Base-by-base conservation (phyloP, 2,888 invertebrate genomes). In the Druceiella hillmani region DNA sequence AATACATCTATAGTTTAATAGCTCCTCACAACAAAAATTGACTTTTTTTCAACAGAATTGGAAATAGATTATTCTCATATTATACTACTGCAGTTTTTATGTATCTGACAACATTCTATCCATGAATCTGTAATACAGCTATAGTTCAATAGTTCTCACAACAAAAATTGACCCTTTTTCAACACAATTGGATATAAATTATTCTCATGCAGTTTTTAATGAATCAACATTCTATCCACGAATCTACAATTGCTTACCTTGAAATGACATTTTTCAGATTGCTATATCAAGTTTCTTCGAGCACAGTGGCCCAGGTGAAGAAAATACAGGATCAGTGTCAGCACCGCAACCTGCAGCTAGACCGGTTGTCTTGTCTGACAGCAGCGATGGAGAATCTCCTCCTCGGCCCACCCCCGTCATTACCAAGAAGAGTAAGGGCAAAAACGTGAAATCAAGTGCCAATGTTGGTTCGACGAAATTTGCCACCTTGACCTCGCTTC, bases 231-330 rank as follows among this genome's bases (percentile, higher is more conserved):
- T n/a, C n/a, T n/a, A n/a, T n/a, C n/a, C n/a, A n/a, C n/a, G n/a
- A n/a, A n/a, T n/a, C n/a, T n/a, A n/a, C n/a, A n/a, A n/a, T n/a
- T n/a, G n/a, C n/a, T n/a, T n/a, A n/a, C n/a, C n/a, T n/a, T n/a
- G n/a, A n/a, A n/a, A n/a, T 36, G 39, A 40, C 43, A 16, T 35
- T 47, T 55, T 57, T 6, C 52, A 88, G 87, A 73, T 85, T 47
- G 90, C 91, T 2, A 62, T 91, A 49, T 82, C 85, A 10, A 83
- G 85, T 58, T 91, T 88, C 58, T 88, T 83, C 55, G 86, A 84
- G 54, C 78, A 80, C 53, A 81, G 80, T 37, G 78, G 76, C 2
- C 78, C 79, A 31, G 60, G 66, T 29, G 75, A 74, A 40, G 55
- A 72, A 45, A 51, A 45, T 49, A 3, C 56, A 10, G 15, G 6